Conservation (phyloP, 23 tunicate species). For the Corella eumyota region DNA sequence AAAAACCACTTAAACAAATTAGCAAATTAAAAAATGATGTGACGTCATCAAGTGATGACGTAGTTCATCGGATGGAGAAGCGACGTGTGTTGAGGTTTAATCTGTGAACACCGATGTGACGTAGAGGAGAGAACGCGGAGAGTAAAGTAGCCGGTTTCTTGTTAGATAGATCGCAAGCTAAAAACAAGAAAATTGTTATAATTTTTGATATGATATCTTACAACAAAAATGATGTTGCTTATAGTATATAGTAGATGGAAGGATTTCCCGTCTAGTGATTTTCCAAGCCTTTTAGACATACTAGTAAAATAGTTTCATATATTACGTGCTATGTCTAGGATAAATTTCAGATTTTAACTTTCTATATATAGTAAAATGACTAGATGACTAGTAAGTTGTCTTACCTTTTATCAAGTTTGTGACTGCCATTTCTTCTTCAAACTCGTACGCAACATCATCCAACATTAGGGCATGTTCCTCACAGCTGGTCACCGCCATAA, state of each 20-base stretch:
- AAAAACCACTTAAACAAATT: no score
- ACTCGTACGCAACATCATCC: conserved; percentile 81
- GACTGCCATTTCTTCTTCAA: conserved; percentile 75
- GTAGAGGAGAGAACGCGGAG: conserved; percentile 74
- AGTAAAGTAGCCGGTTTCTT: conserved; percentile 40
- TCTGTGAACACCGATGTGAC: conserved; percentile 69
- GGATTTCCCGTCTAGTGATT: no score
- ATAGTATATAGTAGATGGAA: no score
- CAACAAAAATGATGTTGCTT: no score
- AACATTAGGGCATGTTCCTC: conserved; percentile 87
- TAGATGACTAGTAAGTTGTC: no score
- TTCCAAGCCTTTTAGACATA: no score
- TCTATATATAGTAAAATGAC: no score
- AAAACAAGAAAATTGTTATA: background rate
- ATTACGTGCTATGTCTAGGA: no score
- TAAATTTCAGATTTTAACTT: no score
- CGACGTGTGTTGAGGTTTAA: conserved; percentile 80
- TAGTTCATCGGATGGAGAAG: conserved; percentile 67
- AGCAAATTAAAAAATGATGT: no score
- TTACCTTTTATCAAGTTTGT: conserved; percentile 61
- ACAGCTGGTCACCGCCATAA: conserved; percentile 62
- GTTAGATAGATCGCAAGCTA: conserved; percentile 83
- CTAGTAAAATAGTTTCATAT: no score
- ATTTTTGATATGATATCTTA: background rate
- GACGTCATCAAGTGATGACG: background rate